Evolutionary conservation across 2,797 vertebrate genomes (phyloP).

Genomic region (Pseudochirops corinnae): DNA sequence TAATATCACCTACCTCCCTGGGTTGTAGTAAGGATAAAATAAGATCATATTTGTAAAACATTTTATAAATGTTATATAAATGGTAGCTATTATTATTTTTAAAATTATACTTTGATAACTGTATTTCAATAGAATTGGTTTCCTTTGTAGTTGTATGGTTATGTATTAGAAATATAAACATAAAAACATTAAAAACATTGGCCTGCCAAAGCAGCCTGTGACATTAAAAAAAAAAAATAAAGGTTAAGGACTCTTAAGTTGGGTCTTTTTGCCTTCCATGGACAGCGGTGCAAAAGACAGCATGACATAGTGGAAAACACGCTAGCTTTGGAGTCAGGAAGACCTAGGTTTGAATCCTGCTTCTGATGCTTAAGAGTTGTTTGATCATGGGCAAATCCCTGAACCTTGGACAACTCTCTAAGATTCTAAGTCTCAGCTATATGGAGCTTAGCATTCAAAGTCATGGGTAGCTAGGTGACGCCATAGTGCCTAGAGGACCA

Average conservation of each 20-base stretch:
- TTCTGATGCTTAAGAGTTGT: no score
- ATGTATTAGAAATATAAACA: background rate
- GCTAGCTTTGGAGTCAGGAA: background rate
- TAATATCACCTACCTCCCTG: background rate
- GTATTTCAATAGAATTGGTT: background rate
- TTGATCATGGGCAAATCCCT: no score
- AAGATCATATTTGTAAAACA: background rate
- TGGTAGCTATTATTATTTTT: background rate
- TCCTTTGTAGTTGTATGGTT: background rate
- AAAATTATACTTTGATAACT: background rate
- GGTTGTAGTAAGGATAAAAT: background rate
- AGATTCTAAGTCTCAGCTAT: background rate
- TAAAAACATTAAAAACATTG: background rate
- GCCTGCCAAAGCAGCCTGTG: background rate
- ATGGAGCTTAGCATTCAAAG: no score
- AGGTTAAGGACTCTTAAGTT: background rate
- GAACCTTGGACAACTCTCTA: background rate
- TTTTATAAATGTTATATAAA: background rate
- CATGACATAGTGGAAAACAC: background rate
- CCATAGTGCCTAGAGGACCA: background rate
- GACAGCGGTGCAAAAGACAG: background rate
- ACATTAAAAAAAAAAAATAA: background rate
- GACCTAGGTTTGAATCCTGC: no score
- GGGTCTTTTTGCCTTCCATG: background rate
- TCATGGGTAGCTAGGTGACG: background rate